phyloP scores from a whole-genome alignment of 2,113 vertebrate species.

The Emydura subglobosa region DNA sequence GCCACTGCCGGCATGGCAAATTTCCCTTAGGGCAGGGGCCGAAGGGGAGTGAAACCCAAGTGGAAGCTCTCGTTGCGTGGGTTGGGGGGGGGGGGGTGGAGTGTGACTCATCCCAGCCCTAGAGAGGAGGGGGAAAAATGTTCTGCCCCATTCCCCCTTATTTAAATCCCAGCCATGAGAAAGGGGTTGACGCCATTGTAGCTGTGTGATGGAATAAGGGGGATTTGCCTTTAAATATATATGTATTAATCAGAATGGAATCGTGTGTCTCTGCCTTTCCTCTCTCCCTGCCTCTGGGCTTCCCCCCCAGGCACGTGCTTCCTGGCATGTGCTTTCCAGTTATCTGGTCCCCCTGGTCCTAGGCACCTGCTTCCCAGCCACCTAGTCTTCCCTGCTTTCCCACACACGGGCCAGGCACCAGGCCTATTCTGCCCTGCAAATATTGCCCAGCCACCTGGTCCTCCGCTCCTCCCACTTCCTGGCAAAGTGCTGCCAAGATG shows the following conservation, averaged over 20 bases:
- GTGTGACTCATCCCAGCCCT: not conserved
- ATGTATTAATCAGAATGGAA: too few species aligned
- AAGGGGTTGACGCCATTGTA: not conserved
- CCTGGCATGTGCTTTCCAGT: not conserved
- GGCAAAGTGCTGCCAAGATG: not conserved
- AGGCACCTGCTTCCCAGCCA: not conserved
- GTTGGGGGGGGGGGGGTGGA: not conserved
- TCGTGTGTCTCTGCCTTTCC: fast-evolving
- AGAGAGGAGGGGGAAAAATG: not conserved
- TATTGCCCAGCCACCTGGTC: not conserved
- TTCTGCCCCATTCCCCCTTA: too few species aligned
- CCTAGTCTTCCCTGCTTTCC: not conserved
- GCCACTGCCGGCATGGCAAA: not conserved
- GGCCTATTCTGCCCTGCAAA: not conserved
- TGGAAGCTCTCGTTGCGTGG: not conserved
- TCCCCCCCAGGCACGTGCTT: too few species aligned
- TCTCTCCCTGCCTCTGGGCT: not conserved
- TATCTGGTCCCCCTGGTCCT: too few species aligned
- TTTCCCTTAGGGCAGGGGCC: not conserved
- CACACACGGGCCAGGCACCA: not conserved
- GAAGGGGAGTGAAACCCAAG: not conserved
- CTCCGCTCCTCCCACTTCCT: not conserved
- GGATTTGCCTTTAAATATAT: not conserved
- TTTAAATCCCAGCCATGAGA: too few species aligned
- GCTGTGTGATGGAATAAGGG: not conserved